Base-by-base conservation (phyloP, 2,888 invertebrate genomes). In the Clepsis dumicolana region DNA sequence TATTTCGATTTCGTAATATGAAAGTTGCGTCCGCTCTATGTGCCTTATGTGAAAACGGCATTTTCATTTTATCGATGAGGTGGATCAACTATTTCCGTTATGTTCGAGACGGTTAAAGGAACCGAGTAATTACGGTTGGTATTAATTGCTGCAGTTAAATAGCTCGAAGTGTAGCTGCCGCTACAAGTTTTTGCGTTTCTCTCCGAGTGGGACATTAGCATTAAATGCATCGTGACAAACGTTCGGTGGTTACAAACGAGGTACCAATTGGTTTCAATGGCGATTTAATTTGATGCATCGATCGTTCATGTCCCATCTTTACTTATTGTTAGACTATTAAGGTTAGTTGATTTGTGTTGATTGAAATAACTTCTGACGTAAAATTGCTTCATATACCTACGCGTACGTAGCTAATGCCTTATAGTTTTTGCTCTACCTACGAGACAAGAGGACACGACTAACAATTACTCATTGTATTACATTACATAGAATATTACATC, bases 261-360 rank as follows among this genome's bases (percentile, higher is more conserved):
- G 73, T 78, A 74, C 74, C 84, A 87, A 89, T 89, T 88, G 87
- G 77, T 78, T 80, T 84, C 83, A 89, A 89, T 90, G 82, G 80
- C 77, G 73, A 83, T 86, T 87, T 85, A 81, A 86, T 88, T 86
- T 84, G 83, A 83, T 82, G 77, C 77, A 84, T 83, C 76, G 81
- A 76, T 80, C 73, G 75, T 76, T 82, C 74, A 79, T 80, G 79
- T 77, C 73, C 74, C 72, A 73, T 71, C 69, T 73, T 66, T 65
- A 71, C 44, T 69, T 69, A 70, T 71, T 70, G 61, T 54, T 68
- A 56, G 41, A 50, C 64, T 69, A 68, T 52, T 72, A 63, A 59
- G 67, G 67, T 72, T 72, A 64, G 69, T 64, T 64, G 64, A 53
- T 68, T 56, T 68, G 64, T 57, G 25, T 35, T 56, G 63, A 59